Percentiles rank a stretch among this genome's conserved stretches.
Conservation (phyloP, 2,797 vertebrate genomes). For the Pseudochirops cupreus region DNA sequence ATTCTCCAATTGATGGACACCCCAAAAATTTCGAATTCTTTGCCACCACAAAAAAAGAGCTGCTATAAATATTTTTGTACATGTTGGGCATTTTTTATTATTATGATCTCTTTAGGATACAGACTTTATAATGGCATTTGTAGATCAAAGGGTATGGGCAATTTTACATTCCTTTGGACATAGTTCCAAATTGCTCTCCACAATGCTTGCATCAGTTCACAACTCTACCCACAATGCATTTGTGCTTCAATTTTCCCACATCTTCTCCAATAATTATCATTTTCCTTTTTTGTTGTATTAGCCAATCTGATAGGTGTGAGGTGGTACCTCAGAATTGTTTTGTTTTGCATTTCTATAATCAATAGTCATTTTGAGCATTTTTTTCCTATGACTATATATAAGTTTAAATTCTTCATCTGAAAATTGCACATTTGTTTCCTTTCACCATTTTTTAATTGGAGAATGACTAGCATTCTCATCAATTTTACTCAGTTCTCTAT, state of each 20-base stretch:
- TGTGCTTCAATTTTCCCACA: too few relatives aligned
- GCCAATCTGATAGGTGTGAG: not conserved
- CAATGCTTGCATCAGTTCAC: not conserved
- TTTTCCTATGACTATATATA: not conserved
- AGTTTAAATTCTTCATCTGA: not conserved
- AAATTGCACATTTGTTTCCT: not conserved
- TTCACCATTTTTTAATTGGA: not conserved
- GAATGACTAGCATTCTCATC: not conserved
- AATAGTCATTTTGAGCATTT: not conserved
- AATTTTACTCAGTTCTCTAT: not conserved
- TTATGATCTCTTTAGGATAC: not conserved
- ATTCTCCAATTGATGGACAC: not conserved
- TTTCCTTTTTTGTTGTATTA: not conserved
- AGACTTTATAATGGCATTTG: not conserved
- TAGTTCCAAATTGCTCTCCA: not conserved
- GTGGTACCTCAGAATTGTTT: not conserved
- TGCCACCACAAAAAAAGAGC: not conserved
- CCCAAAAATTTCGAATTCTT: not conserved
- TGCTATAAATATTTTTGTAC: not conserved
- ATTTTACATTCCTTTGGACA: not conserved
- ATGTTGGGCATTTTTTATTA: not conserved
- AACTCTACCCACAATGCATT: not conserved
- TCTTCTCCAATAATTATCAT: not conserved
- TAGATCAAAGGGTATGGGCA: not conserved
- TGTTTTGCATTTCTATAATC: not conserved